Evolutionary conservation across 2,797 vertebrate genomes (phyloP).

Genomic region (Typhlichthys subterraneus): DNA sequence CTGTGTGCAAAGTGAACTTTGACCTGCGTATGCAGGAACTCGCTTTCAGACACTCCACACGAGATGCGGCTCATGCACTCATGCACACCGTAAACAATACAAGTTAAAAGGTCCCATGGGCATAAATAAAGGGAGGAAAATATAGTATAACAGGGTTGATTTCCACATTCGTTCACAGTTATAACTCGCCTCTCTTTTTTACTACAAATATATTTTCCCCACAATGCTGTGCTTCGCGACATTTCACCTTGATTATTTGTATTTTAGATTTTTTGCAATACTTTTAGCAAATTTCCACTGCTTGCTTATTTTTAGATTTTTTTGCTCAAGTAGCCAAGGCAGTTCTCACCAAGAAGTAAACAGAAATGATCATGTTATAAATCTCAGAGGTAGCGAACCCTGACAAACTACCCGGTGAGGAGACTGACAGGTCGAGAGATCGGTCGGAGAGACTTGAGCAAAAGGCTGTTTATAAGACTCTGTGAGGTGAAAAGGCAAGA

Average conservation of each 20-base stretch:
- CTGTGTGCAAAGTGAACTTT: slow-evolving; percentile 54
- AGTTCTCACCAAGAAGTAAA: slow-evolving; percentile 79
- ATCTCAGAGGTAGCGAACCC: slow-evolving; percentile 81
- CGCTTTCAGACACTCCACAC: slow-evolving; percentile 32
- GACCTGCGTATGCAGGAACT: slow-evolving; percentile 4
- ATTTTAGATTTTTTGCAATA: slow-evolving; percentile 29
- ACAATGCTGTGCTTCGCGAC: slow-evolving; percentile 56
- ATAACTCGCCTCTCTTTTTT: slow-evolving; percentile 37
- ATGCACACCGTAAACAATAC: slow-evolving; percentile 59
- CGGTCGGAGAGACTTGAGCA: slow-evolving; percentile 48
- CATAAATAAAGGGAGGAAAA: slow-evolving; percentile 60
- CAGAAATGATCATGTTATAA: slow-evolving; percentile 69
- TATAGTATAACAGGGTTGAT: slow-evolving; percentile 54
- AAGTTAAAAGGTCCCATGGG: slow-evolving; percentile 43
- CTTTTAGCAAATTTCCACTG: slow-evolving; percentile 58
- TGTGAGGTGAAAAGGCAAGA: slow-evolving; percentile 51
- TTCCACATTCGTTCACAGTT: slow-evolving; percentile 51
- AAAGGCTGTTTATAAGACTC: slow-evolving; percentile 43
- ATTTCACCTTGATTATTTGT: slow-evolving; percentile 41
- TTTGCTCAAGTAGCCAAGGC: slow-evolving; percentile 80
- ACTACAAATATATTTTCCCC: slow-evolving; percentile 19
- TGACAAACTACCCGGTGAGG: slow-evolving; percentile 62
- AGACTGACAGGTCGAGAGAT: slow-evolving; percentile 62
- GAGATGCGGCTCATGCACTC: slow-evolving; percentile 63
- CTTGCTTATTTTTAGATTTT: slow-evolving; percentile 31